Evolutionary conservation across 2,797 vertebrate genomes (phyloP).

Genomic region (Pangasius larnaudii): DNA sequence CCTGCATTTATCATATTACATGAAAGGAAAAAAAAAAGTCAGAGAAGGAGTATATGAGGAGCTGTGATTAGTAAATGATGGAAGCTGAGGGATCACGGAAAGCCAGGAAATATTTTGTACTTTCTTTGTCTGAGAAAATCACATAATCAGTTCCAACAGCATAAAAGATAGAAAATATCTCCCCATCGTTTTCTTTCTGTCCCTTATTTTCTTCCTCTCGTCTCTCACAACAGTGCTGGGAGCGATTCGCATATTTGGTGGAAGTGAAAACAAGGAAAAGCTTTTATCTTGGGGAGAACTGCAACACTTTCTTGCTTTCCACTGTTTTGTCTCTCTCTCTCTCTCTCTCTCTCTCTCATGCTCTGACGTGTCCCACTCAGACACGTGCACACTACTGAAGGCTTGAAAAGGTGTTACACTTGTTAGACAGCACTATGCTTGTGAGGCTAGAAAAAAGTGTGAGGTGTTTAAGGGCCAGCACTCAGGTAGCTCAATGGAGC

Average conservation of each 20-base stretch:
- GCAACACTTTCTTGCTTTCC: not conserved
- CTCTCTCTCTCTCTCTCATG: not conserved
- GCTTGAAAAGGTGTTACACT: constrained; percentile 45
- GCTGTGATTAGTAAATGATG: constrained; percentile 14
- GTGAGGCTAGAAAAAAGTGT: constrained; percentile 3
- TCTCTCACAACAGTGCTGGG: constrained; percentile 67
- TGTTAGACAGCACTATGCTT: constrained; percentile 42
- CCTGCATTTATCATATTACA: constrained; percentile 7
- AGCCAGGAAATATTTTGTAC: constrained; percentile 59
- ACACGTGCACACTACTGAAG: not conserved
- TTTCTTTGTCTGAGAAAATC: constrained; percentile 68
- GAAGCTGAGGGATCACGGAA: constrained; percentile 42
- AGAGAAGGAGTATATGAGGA: not conserved
- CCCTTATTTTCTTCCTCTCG: constrained; percentile 43
- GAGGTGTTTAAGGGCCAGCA: constrained; percentile 8
- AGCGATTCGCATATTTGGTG: constrained; percentile 58
- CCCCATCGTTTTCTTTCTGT: constrained; percentile 33
- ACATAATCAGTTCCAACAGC: constrained; percentile 69
- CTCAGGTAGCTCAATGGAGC: constrained; percentile 3
- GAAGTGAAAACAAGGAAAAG: constrained; percentile 79
- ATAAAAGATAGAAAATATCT: constrained; percentile 73
- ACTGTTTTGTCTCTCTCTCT: constrained; percentile 9
- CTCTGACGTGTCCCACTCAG: not conserved
- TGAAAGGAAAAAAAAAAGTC: not conserved
- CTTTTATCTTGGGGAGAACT: constrained; percentile 76